These are phyloP conservation scores for Eupeodes latifasciatus DNA, from an alignment of 2,888 invertebrate genomes.

Conservation along the genomic window DNA sequence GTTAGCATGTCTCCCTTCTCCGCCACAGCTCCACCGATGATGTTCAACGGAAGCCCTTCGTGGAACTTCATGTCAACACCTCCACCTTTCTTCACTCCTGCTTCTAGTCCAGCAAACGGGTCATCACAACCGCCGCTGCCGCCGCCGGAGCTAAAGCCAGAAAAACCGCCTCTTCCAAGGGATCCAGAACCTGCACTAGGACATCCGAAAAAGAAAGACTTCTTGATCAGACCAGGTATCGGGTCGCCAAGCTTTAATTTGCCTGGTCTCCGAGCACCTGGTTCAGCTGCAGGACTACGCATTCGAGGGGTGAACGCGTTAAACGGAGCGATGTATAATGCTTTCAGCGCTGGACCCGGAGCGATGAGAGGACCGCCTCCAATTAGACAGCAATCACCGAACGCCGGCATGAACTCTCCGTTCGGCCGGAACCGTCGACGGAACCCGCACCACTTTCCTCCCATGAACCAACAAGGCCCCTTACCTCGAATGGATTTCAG, in stretches of 20 bases:
- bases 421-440: constrained; percentile 34
- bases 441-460: constrained; percentile 51
- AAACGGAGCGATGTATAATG: constrained; percentile 24
- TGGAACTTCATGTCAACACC: constrained; percentile 65
- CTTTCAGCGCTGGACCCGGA: constrained; percentile 8
- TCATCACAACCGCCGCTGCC: constrained; percentile 64
- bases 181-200: constrained; percentile 53
- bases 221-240: not conserved
- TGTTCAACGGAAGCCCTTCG: constrained; percentile 41
- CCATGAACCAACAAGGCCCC: not conserved
- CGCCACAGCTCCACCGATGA: constrained; percentile 51
- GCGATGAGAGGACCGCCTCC: constrained; percentile 16
- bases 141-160: constrained; percentile 57
- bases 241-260: constrained; percentile 4
- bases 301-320: constrained; percentile 27
- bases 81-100: constrained; percentile 44
- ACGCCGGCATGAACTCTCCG: not conserved
- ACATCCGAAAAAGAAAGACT: not conserved
- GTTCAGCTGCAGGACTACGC: not conserved
- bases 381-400: not conserved
- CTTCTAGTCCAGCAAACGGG: not conserved
- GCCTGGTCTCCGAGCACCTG: not conserved
- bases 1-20: constrained; percentile 65
- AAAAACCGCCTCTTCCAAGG: constrained; percentile 58
- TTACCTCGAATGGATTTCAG: not conserved